Conservation (phyloP, 2,797 vertebrate genomes). For the Poecilia velifera region DNA sequence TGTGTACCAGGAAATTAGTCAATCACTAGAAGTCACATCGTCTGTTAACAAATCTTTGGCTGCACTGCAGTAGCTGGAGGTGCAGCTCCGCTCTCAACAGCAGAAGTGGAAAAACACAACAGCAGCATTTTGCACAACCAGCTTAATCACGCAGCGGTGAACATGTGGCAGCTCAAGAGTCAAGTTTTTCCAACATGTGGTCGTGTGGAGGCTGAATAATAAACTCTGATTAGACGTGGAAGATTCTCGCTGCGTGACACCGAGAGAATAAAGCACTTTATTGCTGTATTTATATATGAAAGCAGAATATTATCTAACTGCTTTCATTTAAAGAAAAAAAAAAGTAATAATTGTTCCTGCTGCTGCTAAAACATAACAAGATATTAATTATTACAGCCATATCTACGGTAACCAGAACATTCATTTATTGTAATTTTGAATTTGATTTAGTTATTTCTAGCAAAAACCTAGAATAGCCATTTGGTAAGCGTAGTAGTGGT, state of each 20-base stretch:
- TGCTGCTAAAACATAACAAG: neutral
- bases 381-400: neutral
- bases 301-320: neutral
- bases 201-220: neutral
- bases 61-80: neutral
- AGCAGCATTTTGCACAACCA: neutral
- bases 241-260: neutral
- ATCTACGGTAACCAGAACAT: neutral
- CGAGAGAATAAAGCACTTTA: neutral
- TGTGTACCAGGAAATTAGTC: neutral
- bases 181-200: neutral
- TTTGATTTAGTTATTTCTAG: neutral
- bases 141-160: neutral
- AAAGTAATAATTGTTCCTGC: neutral
- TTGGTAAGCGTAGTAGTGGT: neutral
- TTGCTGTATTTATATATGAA: neutral
- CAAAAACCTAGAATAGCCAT: neutral
- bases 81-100: neutral
- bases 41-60: neutral
- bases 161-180: neutral
- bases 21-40: neutral
- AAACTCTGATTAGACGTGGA: neutral
- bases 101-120: slow-evolving; percentile 3
- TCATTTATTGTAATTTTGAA: neutral
- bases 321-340: neutral